A percentile compares a stretch with the other conserved stretches of the same genome.
Evolutionary conservation across 2,113 vertebrate genomes (phyloP).

Genomic region (Notarius lentiginosus): DNA sequence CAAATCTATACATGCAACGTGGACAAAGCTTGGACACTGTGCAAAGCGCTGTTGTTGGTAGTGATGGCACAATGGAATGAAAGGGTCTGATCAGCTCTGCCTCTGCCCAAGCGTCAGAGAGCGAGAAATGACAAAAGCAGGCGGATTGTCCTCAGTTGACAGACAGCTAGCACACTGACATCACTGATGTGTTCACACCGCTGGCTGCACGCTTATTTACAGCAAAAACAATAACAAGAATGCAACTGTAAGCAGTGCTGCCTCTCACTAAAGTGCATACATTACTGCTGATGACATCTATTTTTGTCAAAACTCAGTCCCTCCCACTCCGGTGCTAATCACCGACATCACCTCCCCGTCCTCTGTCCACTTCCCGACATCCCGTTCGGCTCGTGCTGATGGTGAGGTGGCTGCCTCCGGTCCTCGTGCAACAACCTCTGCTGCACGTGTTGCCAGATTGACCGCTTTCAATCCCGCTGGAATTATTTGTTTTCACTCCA

Average conservation of each 20-base stretch:
- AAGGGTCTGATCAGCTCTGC: neutral
- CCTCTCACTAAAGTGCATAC: neutral
- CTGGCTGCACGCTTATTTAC: neutral
- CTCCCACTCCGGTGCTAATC: slow-evolving; percentile 42
- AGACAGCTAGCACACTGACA: neutral
- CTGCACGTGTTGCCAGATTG: neutral
- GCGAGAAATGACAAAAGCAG: neutral
- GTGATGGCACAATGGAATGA: neutral
- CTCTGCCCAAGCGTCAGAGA: neutral
- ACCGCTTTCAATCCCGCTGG: neutral
- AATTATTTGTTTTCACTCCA: neutral
- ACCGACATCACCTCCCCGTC: slow-evolving; percentile 52
- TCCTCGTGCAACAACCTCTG: neutral
- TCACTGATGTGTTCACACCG: neutral
- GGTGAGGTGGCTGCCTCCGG: slow-evolving; percentile 13
- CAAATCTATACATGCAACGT: neutral
- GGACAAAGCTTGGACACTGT: neutral
- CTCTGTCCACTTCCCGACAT: slow-evolving; percentile 12
- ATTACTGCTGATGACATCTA: slow-evolving; percentile 14
- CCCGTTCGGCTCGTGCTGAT: slow-evolving; percentile 37
- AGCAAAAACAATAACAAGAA: neutral
- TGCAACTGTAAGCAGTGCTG: neutral
- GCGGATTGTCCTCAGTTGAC: slow-evolving; percentile 1
- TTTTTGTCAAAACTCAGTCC: slow-evolving; percentile 6
- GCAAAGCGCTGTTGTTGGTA: neutral